Evolutionary conservation across 2,888 invertebrate species (phyloP).

Genomic region (Sabatieria punctata): DNA sequence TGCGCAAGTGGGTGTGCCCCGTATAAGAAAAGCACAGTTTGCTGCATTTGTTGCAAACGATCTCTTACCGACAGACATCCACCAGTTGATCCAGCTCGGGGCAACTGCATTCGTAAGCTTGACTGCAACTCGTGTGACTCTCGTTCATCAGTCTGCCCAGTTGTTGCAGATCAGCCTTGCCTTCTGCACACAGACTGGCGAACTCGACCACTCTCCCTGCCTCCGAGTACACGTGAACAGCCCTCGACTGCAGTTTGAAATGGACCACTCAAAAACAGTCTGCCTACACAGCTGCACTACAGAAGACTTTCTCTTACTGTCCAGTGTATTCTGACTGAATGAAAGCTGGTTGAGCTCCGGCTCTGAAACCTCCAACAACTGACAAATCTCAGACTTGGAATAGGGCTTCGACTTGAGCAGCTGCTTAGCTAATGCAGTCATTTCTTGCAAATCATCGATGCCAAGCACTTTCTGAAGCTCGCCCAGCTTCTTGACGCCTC

Average conservation of each 20-base stretch:
- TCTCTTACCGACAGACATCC: slow-evolving; percentile 45
- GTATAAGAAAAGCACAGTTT: too few relatives aligned
- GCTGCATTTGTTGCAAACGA: too few relatives aligned
- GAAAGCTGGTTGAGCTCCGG: slow-evolving; percentile 49
- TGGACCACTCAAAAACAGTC: slow-evolving; percentile 16
- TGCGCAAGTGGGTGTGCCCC: too few relatives aligned
- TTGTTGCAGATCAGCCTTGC: slow-evolving; percentile 12
- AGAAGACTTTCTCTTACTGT: slow-evolving; percentile 4
- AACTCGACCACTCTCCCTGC: slow-evolving; percentile 65
- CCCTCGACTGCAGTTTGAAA: slow-evolving; percentile 60
- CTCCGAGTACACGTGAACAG: slow-evolving; percentile 65
- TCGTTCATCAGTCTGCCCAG: slow-evolving; percentile 62
- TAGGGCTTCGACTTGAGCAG: slow-evolving; percentile 50
- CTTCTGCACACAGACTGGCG: slow-evolving; percentile 43
- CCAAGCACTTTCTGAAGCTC: slow-evolving; percentile 53
- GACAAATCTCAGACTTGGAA: slow-evolving; percentile 47
- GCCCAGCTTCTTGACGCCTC: slow-evolving; percentile 48
- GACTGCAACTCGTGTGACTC: slow-evolving; percentile 68
- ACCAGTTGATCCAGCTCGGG: slow-evolving; percentile 65
- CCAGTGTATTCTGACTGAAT: slow-evolving; percentile 47
- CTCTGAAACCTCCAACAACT: slow-evolving; percentile 33
- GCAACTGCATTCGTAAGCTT: slow-evolving; percentile 82
- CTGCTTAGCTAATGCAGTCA: slow-evolving; percentile 49
- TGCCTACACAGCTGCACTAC: neutral
- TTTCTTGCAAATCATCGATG: slow-evolving; percentile 47